Base-by-base conservation (phyloP, 1,140 invertebrate species). In the Araneus ventricosus region DNA sequence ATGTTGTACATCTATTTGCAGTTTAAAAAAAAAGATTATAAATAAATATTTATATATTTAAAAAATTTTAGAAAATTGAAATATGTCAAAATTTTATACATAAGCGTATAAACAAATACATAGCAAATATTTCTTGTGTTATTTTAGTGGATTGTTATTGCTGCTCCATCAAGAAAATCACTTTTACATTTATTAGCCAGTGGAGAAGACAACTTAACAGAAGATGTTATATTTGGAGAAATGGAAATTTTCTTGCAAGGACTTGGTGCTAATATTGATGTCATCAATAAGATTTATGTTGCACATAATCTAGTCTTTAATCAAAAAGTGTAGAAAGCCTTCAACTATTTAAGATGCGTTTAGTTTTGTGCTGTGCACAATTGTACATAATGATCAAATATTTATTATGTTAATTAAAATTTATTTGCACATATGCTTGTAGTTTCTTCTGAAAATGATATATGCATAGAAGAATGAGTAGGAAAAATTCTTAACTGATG, bases 151-250 rank as follows among this genome's bases (percentile, higher is more conserved):
- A 93, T 96, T 14, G 95, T 95, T 8, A 94, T 95, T 59, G 95
- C 95, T 94, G 94, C 95, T 34, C 96, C 96, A 22, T 95, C 94
- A n/a, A 94, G 96, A 84, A 94, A 94, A 2, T 95, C 95, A 93
- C 70, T 96, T 45, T 86, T 96, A 57, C 59, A 94, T 88, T 93
- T 94, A 8, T 84, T 96, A 22, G 94, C 95, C 1, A 94, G 95
- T 75, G 94, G 94, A 7, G 57, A 94, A 67, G 86, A 94, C 94
- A 94, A 94, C 93, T 17, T 22, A 24, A 20, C 10, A 20, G 86
- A 93, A 45, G 45, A 88, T 6, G 30, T 20, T 20, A 80, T 90
- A 34, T 34, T 90, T 24, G 14, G 61, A 27, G 89, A 90, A n/a
- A 75, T 75, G 37, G 70, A 90, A 59, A 59, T 2, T 41, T 90